Evolutionary conservation across 1,140 invertebrate genomes (phyloP), one percentile per base, ranked within the genome.

Genomic region (Meloidogyne floridensis): DNA sequence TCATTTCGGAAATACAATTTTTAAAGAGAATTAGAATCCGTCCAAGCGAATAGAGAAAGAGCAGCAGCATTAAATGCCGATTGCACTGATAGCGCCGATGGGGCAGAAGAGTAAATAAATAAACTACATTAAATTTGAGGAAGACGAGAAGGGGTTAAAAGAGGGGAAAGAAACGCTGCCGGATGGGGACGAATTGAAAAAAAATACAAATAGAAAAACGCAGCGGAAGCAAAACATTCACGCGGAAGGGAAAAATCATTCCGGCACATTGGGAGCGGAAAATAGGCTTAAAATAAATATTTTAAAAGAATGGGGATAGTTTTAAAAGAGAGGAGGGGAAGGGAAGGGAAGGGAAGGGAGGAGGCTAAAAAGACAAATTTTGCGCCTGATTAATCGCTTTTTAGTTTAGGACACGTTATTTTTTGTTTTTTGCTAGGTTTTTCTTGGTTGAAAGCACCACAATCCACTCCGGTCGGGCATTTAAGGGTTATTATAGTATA

Each of bases 331-430:
- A 32, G 32, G 4, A 15, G 15, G 10, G 10, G n/a, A 6, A n/a
- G n/a, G 59, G 59, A 47, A 8, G 47, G 32, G 4, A 15, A 59
- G 10, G 10, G n/a, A 6, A n/a, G n/a, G 59, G 59, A 47, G 47
- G 47, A 47, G 47, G n/a, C 59, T 65, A 65, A 65, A 47, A 65
- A 65, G 59, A 65, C 13, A 65, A 65, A 65, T 65, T 65, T n/a
- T 65, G 15, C 59, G 59, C 59, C 15, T 65, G 59, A 65, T 65
- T 65, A 65, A 65, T n/a, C 15, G n/a, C 15, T 65, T 65, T 32
- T 65, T 65, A 65, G 59, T n/a, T 32, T n/a, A 65, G 59, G 59
- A 65, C 59, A 65, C 15, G 59, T 65, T 65, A 65, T 65, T 65
- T 65, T 65, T 59, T 32, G 32, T 32, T 32, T 32, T 32, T 32